Base-by-base conservation (phyloP, 2,113 vertebrate species). In the Melanocharis versteri region DNA sequence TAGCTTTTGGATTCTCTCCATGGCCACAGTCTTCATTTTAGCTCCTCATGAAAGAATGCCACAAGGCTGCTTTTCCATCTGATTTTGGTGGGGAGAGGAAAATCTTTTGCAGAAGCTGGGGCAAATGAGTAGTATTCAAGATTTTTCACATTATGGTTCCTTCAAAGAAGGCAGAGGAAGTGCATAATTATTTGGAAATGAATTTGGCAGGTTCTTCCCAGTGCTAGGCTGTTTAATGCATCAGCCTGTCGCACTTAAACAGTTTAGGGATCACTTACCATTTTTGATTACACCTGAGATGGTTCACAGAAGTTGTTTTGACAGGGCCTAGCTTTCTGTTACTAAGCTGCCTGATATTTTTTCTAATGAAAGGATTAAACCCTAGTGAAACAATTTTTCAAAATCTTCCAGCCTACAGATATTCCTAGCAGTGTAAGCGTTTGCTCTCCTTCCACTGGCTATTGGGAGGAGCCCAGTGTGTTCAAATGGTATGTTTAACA, bases 201-300 rank as follows among this genome's bases (percentile, higher is more conserved):
- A 79, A 90, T 93, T 83, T 89, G 76, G 64, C 92, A 86, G 37
- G 28, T 83, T 94, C 42, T 83, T 95, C 51, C 40, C 26, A 33
- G 45, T 42, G 50, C 71, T 83, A 51, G 62, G 13, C 68, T 91
- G 33, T 90, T 89, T n/a, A 88, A 85, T 91, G 39, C 79, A 93
- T 94, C 93, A 92, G 50, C 51, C 22, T 0, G 0, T 89, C 90
- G 81, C 4, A 4, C 56, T 73, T 65, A 80, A 90, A 77, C 84
- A 90, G 35, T 86, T 90, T 24, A 81, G 90, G 61, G 51, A 77
- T 95, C 83, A 56, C 68, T 93, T 94, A 83, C 42, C 0, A 0
- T 42, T 92, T 93, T 70, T 66, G 58, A 77, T 93, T 93, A 70
- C 76, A 95, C 85, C 92, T 95, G 85, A 92, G 75, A 66, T 31